Conservation (phyloP, 2,113 vertebrate genomes). For the Phaetusa simplex region DNA sequence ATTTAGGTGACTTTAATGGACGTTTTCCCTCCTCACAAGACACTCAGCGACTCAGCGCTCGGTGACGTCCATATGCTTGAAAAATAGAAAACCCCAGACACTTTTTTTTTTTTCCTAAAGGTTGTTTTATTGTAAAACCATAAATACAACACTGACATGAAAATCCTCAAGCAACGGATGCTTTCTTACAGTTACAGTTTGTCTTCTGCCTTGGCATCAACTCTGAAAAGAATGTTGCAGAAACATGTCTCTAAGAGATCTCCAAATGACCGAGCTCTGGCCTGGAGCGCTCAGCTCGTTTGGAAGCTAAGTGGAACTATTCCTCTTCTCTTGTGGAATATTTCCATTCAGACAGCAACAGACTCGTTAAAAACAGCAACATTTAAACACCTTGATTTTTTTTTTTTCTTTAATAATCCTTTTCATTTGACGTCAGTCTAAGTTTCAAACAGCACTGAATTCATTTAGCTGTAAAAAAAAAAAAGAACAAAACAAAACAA, state of each 20-base stretch:
- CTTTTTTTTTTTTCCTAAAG: conserved; percentile 66
- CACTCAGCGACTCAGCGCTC: background rate
- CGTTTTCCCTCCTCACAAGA: background rate
- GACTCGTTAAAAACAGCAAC: conserved; percentile 79
- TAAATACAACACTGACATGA: conserved; percentile 85
- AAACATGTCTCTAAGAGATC: conserved; percentile 62
- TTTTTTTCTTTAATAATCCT: conserved; percentile 60
- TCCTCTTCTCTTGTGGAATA: conserved; percentile 69
- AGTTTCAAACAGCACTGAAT: conserved; percentile 75
- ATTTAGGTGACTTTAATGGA: too few species aligned
- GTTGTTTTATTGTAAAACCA: conserved; percentile 83
- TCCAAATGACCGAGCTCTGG: conserved; percentile 61
- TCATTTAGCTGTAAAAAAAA: conserved; percentile 55
- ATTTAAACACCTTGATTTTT: conserved; percentile 71
- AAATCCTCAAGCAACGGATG: conserved; percentile 79
- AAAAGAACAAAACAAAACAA: background rate
- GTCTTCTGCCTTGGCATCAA: conserved; percentile 77
- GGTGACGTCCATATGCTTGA: background rate
- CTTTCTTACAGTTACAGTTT: conserved; percentile 76
- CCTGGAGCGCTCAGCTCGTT: conserved; percentile 56
- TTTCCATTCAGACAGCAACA: conserved; percentile 76
- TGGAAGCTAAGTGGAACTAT: conserved; percentile 69
- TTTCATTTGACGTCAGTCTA: conserved; percentile 73
- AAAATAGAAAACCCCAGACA: background rate
- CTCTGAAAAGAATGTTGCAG: conserved; percentile 73